Evolutionary conservation across 2,113 vertebrate species (phyloP).

Genomic region (Uria aalge): DNA sequence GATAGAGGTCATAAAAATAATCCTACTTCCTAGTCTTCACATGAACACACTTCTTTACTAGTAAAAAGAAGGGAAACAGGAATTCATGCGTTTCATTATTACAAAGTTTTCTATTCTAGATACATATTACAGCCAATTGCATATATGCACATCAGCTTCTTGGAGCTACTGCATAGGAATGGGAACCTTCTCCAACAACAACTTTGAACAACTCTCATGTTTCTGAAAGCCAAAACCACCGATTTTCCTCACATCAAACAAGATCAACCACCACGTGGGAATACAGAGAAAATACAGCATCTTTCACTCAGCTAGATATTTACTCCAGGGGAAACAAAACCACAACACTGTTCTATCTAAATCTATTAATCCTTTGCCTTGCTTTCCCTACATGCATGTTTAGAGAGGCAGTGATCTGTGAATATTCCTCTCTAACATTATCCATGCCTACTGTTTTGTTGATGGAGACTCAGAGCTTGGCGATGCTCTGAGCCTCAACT

Average conservation of each 20-base stretch:
- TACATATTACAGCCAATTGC: neutral
- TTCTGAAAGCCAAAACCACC: neutral
- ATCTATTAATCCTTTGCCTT: neutral
- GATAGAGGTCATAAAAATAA: neutral
- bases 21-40: neutral
- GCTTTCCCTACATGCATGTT: neutral
- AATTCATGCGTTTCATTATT: neutral
- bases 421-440: neutral
- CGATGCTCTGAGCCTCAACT: neutral
- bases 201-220: neutral
- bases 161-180: neutral
- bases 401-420: neutral
- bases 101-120: neutral
- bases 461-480: neutral
- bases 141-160: neutral
- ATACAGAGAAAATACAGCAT: neutral
- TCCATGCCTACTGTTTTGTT: neutral
- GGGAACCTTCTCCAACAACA: neutral
- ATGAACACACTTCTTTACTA: neutral
- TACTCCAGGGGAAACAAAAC: neutral
- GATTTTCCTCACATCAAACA: neutral
- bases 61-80: neutral
- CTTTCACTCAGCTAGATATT: neutral
- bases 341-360: neutral
- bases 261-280: neutral